A percentile compares a stretch with the other conserved stretches of the same genome.
phyloP scores from a whole-genome alignment of 2,888 invertebrate species.

The Biston stratarius region DNA sequence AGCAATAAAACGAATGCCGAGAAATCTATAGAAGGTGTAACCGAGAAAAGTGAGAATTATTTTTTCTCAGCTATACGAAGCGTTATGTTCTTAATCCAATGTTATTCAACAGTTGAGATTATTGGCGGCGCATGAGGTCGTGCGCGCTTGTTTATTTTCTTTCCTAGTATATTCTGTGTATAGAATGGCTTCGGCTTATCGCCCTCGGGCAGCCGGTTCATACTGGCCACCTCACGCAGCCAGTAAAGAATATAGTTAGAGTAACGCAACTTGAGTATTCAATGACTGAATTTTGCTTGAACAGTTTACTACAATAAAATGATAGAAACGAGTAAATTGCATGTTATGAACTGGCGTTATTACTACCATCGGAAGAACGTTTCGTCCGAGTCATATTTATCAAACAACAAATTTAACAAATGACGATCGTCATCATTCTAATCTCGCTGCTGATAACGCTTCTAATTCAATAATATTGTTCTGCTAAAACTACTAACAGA shows the following conservation, averaged over 20 bases:
- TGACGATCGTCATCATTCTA: too few species aligned
- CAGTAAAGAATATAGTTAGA: conserved; percentile 75
- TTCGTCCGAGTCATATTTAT: too few species aligned
- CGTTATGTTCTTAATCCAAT: conserved; percentile 45
- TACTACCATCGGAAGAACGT: too few species aligned
- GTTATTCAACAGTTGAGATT: conserved; percentile 65
- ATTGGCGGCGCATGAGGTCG: conserved; percentile 73
- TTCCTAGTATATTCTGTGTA: conserved; percentile 68
- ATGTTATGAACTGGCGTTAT: too few species aligned
- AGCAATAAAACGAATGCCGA: not conserved
- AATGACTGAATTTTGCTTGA: not conserved
- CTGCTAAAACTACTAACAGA: too few species aligned
- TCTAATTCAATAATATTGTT: too few species aligned
- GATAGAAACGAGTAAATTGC: too few species aligned
- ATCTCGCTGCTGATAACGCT: too few species aligned
- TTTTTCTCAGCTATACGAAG: conserved; percentile 25
- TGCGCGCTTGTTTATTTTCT: conserved; percentile 82
- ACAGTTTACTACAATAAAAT: not conserved
- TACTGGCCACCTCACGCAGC: conserved; percentile 70
- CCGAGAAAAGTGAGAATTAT: conserved; percentile 51
- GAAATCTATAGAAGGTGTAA: conserved; percentile 51
- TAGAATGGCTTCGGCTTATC: conserved; percentile 80
- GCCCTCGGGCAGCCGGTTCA: conserved; percentile 75
- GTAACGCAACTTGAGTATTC: conserved; percentile 17
- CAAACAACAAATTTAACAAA: too few species aligned